Percentiles rank a stretch among this genome's conserved stretches.
Conservation (phyloP, 1,140 invertebrate species). For the Drosophila biarmipes region DNA sequence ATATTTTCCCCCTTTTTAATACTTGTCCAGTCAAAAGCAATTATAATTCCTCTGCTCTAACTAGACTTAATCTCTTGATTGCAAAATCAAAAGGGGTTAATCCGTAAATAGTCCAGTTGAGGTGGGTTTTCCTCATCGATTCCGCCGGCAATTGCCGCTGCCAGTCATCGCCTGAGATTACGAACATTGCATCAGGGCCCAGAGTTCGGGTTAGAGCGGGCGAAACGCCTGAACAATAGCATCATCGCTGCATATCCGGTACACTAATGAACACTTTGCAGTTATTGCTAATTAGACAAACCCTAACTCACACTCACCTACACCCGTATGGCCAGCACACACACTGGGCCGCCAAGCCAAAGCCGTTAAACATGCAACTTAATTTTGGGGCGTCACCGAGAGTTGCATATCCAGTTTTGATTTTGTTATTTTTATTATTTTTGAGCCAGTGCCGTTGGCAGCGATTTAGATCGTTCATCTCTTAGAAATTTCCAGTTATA, state of each 20-base stretch:
- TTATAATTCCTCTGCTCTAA: not conserved
- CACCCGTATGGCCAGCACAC: not conserved
- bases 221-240: slow-evolving; percentile 67
- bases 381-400: slow-evolving; percentile 58
- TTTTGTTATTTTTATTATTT: not conserved
- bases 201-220: slow-evolving; percentile 10
- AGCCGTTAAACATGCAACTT: slow-evolving; percentile 67
- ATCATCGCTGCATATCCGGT: slow-evolving; percentile 78
- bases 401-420: slow-evolving; percentile 71
- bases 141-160: slow-evolving; percentile 15
- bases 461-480: slow-evolving; percentile 75
- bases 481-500: slow-evolving; percentile 77
- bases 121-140: slow-evolving; percentile 32
- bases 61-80: not conserved
- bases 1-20: not conserved
- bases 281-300: slow-evolving; percentile 72
- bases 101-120: slow-evolving; percentile 16
- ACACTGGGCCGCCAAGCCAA: slow-evolving; percentile 7
- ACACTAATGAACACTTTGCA: slow-evolving; percentile 74
- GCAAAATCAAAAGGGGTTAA: slow-evolving; percentile 8
- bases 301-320: slow-evolving; percentile 27
- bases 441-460: slow-evolving; percentile 19
- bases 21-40: too few species aligned
- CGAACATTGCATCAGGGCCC: slow-evolving; percentile 34
- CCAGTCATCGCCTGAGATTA: slow-evolving; percentile 51